These are phyloP conservation scores for Heteromyza rotundicornis DNA, from an alignment of 2,888 invertebrate species.

Conservation along the genomic window DNA sequence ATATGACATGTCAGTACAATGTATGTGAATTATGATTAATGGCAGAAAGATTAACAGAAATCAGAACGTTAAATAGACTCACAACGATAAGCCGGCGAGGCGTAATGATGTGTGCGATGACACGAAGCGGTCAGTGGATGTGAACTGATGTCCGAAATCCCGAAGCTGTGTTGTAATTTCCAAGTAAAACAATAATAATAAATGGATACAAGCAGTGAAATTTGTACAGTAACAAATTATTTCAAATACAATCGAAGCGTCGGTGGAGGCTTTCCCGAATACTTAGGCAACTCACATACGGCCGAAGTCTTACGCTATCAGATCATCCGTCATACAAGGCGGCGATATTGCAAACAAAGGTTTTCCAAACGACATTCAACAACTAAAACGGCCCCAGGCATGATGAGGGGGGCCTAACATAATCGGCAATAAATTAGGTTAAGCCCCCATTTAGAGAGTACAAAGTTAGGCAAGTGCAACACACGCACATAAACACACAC, in stretches of 20 bases:
- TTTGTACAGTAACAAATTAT: neutral
- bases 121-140: neutral
- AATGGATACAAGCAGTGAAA: slow-evolving; percentile 5
- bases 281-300: neutral
- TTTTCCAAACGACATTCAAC: neutral
- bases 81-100: too few relatives aligned
- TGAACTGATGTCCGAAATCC: neutral
- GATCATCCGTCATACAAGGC: neutral
- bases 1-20: slow-evolving; percentile 24
- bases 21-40: slow-evolving; percentile 55
- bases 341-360: too few relatives aligned
- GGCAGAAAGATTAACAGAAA: slow-evolving; percentile 40
- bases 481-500: neutral
- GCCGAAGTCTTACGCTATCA: neutral
- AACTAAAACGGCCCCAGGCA: neutral
- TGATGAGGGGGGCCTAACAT: slow-evolving; percentile 12
- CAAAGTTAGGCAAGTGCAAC: neutral
- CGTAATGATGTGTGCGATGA: neutral
- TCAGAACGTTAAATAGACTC: slow-evolving; percentile 21
- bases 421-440: slow-evolving; percentile 3
- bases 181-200: neutral
- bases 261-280: neutral
- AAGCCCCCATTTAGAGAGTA: slow-evolving; percentile 12
- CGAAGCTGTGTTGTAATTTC: neutral
- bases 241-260: too few relatives aligned